phyloP scores from a whole-genome alignment of 1,140 invertebrate species.

The Pantala flavescens region DNA sequence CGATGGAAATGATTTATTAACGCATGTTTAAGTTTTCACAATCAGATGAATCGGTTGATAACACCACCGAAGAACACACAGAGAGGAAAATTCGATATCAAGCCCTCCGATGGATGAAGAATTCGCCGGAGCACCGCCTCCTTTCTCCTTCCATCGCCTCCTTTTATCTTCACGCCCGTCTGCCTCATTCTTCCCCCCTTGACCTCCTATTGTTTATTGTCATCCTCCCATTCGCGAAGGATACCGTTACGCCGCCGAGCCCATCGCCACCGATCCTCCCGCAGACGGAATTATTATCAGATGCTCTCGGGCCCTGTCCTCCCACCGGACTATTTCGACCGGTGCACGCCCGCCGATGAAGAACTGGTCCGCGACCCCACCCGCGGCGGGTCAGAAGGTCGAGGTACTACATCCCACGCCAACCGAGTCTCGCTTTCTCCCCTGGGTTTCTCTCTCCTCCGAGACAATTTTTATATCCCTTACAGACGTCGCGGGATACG shows the following conservation, averaged over 20 bases:
- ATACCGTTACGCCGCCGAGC: neutral
- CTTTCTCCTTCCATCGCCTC: neutral
- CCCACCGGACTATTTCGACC: neutral
- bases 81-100: too few species aligned
- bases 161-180: neutral
- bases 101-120: too few species aligned
- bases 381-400: neutral
- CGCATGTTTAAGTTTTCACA: too few species aligned
- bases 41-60: too few species aligned
- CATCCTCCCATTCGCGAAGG: neutral
- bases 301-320: neutral
- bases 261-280: neutral
- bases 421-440: neutral
- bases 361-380: constrained; percentile 1
- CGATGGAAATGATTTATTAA: too few species aligned
- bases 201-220: neutral
- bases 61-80: too few species aligned
- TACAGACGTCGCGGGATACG: too few species aligned
- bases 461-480: neutral
- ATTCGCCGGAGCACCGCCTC: neutral
- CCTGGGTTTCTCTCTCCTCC: neutral
- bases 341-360: neutral
- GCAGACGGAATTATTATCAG: neutral
- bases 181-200: neutral
- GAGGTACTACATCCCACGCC: too few species aligned